Base-by-base conservation (phyloP, 1,140 invertebrate species). In the Rhopalosiphum maidis region DNA sequence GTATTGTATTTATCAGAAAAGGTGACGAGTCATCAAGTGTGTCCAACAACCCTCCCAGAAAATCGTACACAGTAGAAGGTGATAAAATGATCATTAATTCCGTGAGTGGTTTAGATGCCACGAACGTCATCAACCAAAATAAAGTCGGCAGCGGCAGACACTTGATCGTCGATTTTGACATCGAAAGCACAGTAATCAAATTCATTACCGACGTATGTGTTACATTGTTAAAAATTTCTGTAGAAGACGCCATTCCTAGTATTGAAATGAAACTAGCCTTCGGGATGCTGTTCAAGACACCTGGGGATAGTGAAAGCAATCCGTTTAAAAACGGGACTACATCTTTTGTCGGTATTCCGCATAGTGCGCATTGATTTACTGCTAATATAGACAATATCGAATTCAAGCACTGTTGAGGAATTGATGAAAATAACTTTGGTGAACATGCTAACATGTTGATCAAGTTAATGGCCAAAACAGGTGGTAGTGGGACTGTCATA, bases 331-430 rank as follows among this genome's bases (percentile, higher is more conserved):
- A 60, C 37, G 2, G 54, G 0, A 30, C 35, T 4, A 9, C 11
- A 5, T 37, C 15, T 1, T 51, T 41, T 0, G 51, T 0, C 0
- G 48, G 35, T 0, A 43, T 9, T 3, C 6, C 3, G 54, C 1
- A 2, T 5, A 51, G 2, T 9, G 23, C 18, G 30, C n/a, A 51
- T 15, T 9, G n/a, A n/a, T 88, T 51, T 0, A 35, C 5, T 0
- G 87, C 15, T 6, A 35, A 23, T 22, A 25, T 54, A 0, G 22
- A 35, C 21, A 88, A 21, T 15, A 2, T 18, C 0, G 46, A 51
- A 4, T 54, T 88, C 0, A 88, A 7, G 30, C 30, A 30, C 6
- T n/a, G 30, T 6, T 35, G 30, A 1, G 87, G 1, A 22, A 88
- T 18, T 1, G 30, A n/a, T 0, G 30, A 30, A 5, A 87, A n/a